These are phyloP conservation scores for Macrosteles quadrilineatus DNA, from an alignment of 1,140 invertebrate genomes.

Conservation along the genomic window DNA sequence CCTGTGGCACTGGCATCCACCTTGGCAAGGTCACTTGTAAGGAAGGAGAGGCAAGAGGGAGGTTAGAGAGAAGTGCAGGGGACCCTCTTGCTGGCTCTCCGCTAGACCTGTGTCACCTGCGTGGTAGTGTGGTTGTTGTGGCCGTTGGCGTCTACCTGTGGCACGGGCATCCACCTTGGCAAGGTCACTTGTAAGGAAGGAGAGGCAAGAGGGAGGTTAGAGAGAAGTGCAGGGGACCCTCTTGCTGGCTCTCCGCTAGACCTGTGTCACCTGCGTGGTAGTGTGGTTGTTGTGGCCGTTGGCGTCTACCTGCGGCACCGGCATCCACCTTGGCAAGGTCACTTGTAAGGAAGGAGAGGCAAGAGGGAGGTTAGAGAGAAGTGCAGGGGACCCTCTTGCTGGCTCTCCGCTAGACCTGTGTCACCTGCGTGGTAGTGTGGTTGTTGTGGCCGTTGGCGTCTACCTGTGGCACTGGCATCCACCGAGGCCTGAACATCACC, in stretches of 20 bases:
- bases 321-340: too few species aligned
- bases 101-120: conserved; percentile 61
- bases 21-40: conserved; percentile 41
- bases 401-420: conserved; percentile 56
- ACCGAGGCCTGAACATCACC: conserved; percentile 65
- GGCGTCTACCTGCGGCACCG: too few species aligned
- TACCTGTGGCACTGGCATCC: conserved; percentile 57
- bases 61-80: conserved; percentile 38
- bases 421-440: conserved; percentile 58
- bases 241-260: conserved; percentile 51
- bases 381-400: conserved; percentile 39
- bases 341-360: conserved; percentile 18
- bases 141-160: too few species aligned
- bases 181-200: conserved; percentile 44
- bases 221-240: conserved; percentile 39
- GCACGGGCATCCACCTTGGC: too few species aligned
- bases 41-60: conserved; percentile 13
- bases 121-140: conserved; percentile 56
- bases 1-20: too few species aligned
- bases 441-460: conserved; percentile 55
- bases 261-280: conserved; percentile 59
- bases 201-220: conserved; percentile 19
- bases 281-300: conserved; percentile 54
- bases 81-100: conserved; percentile 38
- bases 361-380: conserved; percentile 30